Evolutionary conservation across 2,888 invertebrate genomes (phyloP).

Genomic region (Pandemis corylana): DNA sequence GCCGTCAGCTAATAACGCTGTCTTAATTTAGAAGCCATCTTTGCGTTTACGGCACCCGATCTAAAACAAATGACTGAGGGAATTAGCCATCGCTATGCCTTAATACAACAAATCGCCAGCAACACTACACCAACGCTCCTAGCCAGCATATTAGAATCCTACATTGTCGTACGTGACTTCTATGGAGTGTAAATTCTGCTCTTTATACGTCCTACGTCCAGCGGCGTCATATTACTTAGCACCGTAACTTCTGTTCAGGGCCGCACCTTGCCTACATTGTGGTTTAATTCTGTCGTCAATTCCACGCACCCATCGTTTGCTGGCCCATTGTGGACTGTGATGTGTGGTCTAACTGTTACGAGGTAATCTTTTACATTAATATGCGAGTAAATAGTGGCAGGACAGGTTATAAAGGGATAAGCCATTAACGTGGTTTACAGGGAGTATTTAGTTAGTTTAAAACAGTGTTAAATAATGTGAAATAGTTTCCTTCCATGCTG

Average conservation of each 20-base stretch:
- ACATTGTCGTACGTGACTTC: conserved; percentile 29
- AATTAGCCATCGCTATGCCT: background rate
- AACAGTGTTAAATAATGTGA: too few relatives aligned
- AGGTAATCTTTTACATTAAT: conserved; percentile 4
- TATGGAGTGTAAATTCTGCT: conserved; percentile 26
- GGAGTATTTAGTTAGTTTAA: background rate
- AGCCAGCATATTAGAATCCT: conserved; percentile 21
- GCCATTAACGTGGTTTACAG: background rate
- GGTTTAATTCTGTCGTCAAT: conserved; percentile 64
- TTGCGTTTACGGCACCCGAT: too few relatives aligned
- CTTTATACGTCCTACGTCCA: conserved; percentile 50
- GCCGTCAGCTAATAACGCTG: too few relatives aligned
- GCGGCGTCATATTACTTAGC: conserved; percentile 65
- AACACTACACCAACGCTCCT: background rate
- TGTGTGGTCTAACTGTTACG: background rate
- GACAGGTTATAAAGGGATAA: background rate
- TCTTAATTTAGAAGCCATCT: too few relatives aligned
- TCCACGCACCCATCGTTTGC: conserved; percentile 9
- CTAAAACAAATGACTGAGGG: background rate
- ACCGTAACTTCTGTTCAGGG: conserved; percentile 76
- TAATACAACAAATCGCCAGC: background rate
- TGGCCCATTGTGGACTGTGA: conserved; percentile 14
- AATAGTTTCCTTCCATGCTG: too few relatives aligned
- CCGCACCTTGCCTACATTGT: conserved; percentile 64
- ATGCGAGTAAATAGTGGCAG: conserved; percentile 1